Base-by-base conservation (phyloP, 1,140 invertebrate species). In the Drosophila teissieri region DNA sequence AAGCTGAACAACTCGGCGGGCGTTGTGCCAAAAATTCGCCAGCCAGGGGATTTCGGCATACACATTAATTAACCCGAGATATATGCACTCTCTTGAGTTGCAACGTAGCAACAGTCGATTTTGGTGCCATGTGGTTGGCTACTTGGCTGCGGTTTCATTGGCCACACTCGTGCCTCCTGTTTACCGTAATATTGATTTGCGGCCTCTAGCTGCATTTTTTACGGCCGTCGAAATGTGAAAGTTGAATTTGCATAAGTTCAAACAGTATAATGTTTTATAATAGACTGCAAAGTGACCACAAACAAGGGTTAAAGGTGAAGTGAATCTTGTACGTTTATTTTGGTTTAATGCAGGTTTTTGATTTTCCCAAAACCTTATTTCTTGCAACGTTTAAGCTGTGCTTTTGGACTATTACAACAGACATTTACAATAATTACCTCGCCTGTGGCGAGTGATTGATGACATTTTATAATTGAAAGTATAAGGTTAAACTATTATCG, bases 31-130 rank as follows among this genome's bases (percentile, higher is more conserved):
- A 86, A 84, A 82, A 74, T 37, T 44, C 36, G 36, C 46, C 45
- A 24, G 54, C 22, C 51, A 34, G 36, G 48, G 61, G 64, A 19
- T 27, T 57, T 55, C 44, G 61, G 48, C 45, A 63, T 72, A 57
- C 74, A 61, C 77, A 85, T 84, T 84, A 84, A 84, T 84, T 77
- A 85, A 73, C 62, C 49, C 27, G 37, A 46, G 56, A 52, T 34
- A 42, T 73, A 56, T 62, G 44, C 65, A 72, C 45, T 60, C 44
- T 37, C 58, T 52, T 19, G 54, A 39, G 45, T 45, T 45, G 45
- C 46, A 15, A 22, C 39, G 22, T 34, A 68, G 51, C 52, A 74
- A 64, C 75, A 78, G 80, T 79, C 52, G 46, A 36, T 44, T 27
- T 48, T 49, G 70, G 40, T 54, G 61, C 31, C 46, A 42, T 51